phyloP scores from a whole-genome alignment of 2,888 invertebrate species.

The Caenorhabditis sp. region DNA sequence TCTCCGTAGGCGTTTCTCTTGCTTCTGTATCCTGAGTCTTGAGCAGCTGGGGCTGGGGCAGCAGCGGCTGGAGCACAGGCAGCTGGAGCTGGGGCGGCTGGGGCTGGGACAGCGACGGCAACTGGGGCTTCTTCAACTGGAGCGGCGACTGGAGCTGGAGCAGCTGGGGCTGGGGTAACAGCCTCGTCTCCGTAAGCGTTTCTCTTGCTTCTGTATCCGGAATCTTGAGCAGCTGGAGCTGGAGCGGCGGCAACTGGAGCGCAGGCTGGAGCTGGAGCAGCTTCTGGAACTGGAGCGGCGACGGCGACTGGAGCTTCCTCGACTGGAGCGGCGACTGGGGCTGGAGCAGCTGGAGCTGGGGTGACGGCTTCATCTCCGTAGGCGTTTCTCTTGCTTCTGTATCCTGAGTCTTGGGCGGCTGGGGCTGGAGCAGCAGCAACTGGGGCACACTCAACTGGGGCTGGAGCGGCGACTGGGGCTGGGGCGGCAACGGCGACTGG shows the following conservation, averaged over 20 bases:
- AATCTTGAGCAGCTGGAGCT: slow-evolving; percentile 35
- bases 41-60: slow-evolving; percentile 30
- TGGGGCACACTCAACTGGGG: slow-evolving; percentile 13
- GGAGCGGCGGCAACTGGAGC: slow-evolving; percentile 34
- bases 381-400: slow-evolving; percentile 28
- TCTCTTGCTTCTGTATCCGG: slow-evolving; percentile 46
- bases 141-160: slow-evolving; percentile 24
- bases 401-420: slow-evolving; percentile 12
- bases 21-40: slow-evolving; percentile 39
- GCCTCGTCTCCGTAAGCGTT: slow-evolving; percentile 52
- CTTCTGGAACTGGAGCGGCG: slow-evolving; percentile 27
- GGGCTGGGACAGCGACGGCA: slow-evolving; percentile 6
- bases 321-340: slow-evolving; percentile 17
- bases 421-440: slow-evolving; percentile 23
- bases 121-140: slow-evolving; percentile 32
- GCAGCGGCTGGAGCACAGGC: slow-evolving; percentile 29
- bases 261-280: slow-evolving; percentile 27
- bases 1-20: slow-evolving; percentile 54
- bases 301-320: slow-evolving; percentile 23
- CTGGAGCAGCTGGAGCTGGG: slow-evolving; percentile 20
- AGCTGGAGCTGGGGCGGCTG: slow-evolving; percentile 21
- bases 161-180: slow-evolving; percentile 45
- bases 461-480: slow-evolving; percentile 27
- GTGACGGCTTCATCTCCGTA: slow-evolving; percentile 46
- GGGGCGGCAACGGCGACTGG: slow-evolving; percentile 27